Base-by-base conservation (phyloP, 2,113 vertebrate species). In the Alosa alosa region DNA sequence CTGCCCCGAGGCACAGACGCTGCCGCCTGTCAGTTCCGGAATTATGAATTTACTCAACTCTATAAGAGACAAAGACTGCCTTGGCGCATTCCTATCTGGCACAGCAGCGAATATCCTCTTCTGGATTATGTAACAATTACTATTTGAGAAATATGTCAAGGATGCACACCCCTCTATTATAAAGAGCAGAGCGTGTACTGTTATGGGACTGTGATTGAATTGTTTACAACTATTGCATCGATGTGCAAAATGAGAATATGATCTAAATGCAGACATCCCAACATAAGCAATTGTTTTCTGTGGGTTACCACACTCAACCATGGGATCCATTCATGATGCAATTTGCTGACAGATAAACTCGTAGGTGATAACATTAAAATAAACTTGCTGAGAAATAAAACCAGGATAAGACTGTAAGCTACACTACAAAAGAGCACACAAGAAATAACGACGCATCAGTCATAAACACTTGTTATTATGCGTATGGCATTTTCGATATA, bases 41-140 rank as follows among this genome's bases (percentile, higher is more conserved):
- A 87, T 6, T 4, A 82, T 84, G 83, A 81, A 41, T 87, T 87
- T 87, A 82, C 81, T 87, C 86, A 87, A 39, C 39, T 47, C 10
- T 47, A 18, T 17, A 60, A 60, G 72, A 31, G 41, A 75, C 82
- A 81, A 55, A 84, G 25, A 36, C 25, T 31, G 72, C 72, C 25
- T 39, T 72, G 1, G 31, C 41, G 44, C 55, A 60, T 60, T 60
- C 18, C 18, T 60, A 22, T 50, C 44, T 50, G 57, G 68, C 81
- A 22, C 50, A 36, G 39, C 72, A 52, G 81, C n/a, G 52, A 87
- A 87, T 81, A 49, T 81, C 78, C 36, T 46, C 82, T 46, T 81
- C 22, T 81, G 83, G 83, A 68, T 87, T 87, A 39, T 87, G 78
- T 84, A 15, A 82, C 25, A 82, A 82, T 87, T 25, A 64, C 84